Conservation (phyloP, 2,797 vertebrate genomes). For the Esox masquinongy region DNA sequence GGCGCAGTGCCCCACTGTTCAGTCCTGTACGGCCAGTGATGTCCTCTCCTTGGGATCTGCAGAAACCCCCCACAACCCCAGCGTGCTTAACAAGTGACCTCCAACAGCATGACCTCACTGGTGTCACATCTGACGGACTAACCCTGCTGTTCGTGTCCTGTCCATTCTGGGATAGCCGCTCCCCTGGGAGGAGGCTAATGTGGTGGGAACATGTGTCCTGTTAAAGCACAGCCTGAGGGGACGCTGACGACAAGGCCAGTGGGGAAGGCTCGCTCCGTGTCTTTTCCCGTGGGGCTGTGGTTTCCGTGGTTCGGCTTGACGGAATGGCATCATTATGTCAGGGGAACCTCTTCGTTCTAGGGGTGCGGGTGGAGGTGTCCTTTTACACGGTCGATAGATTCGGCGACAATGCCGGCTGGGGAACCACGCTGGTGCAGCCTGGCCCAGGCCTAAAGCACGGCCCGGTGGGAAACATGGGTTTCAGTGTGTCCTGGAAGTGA, state of each 20-base stretch:
- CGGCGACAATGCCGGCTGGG: neutral
- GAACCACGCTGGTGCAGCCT: neutral
- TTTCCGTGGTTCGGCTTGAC: neutral
- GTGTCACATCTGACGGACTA: constrained; percentile 29
- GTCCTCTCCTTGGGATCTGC: neutral
- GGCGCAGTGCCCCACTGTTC: constrained; percentile 10
- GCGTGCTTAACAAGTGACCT: constrained; percentile 26
- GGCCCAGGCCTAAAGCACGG: neutral
- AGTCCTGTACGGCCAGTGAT: constrained; percentile 31
- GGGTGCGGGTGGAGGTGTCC: neutral
- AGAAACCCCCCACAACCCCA: neutral
- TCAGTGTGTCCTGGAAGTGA: neutral
- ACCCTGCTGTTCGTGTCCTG: neutral
- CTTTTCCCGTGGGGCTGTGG: neutral
- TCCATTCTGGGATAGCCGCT: too few relatives aligned
- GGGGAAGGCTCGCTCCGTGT: neutral
- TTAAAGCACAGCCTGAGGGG: neutral
- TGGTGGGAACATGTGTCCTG: neutral
- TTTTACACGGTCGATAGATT: neutral
- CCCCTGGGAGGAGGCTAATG: neutral
- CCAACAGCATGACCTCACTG: constrained; percentile 7
- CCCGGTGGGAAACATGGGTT: neutral
- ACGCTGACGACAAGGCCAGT: neutral
- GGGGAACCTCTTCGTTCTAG: constrained; percentile 7
- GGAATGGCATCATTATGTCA: constrained; percentile 34